Percentiles rank a stretch among this genome's conserved stretches.
These are phyloP conservation scores for Pseudococcus viburni DNA, from an alignment of 2,888 invertebrate genomes.

Conservation along the genomic window DNA sequence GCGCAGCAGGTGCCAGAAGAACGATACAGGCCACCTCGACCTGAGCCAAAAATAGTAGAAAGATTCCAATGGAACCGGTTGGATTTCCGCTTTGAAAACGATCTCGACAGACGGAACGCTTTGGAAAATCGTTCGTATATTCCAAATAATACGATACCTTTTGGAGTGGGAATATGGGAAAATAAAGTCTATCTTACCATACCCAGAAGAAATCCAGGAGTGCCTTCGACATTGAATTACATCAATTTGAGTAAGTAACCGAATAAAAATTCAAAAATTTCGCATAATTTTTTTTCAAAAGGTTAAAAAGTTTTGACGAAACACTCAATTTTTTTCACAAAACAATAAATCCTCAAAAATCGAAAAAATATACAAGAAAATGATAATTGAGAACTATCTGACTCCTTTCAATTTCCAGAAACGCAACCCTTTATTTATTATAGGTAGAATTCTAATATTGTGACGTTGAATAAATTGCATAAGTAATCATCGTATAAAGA, in stretches of 20 bases:
- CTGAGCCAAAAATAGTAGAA: constrained; percentile 65
- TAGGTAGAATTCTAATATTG: too few species aligned
- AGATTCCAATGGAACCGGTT: constrained; percentile 69
- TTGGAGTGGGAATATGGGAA: constrained; percentile 69
- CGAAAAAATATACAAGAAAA: too few species aligned
- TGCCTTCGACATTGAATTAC: constrained; percentile 86
- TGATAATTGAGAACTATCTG: too few species aligned
- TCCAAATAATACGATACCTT: constrained; percentile 69
- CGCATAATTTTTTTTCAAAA: too few species aligned
- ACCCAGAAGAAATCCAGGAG: constrained; percentile 74
- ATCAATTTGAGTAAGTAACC: constrained; percentile 76
- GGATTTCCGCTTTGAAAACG: constrained; percentile 68
- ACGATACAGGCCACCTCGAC: not conserved
- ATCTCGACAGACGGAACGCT: constrained; percentile 64
- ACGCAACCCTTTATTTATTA: too few species aligned
- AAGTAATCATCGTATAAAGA: too few species aligned
- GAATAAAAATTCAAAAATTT: not conserved
- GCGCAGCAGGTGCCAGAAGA: constrained; percentile 13
- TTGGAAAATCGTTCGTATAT: constrained; percentile 68
- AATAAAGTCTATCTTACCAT: constrained; percentile 69
- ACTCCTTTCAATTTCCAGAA: too few species aligned
- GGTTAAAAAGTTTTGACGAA: too few species aligned
- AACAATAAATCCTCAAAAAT: too few species aligned
- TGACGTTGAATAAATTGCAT: too few species aligned
- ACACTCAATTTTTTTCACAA: too few species aligned